Conservation (phyloP, 2,113 vertebrate genomes). For the Phoxinus phoxinus region DNA sequence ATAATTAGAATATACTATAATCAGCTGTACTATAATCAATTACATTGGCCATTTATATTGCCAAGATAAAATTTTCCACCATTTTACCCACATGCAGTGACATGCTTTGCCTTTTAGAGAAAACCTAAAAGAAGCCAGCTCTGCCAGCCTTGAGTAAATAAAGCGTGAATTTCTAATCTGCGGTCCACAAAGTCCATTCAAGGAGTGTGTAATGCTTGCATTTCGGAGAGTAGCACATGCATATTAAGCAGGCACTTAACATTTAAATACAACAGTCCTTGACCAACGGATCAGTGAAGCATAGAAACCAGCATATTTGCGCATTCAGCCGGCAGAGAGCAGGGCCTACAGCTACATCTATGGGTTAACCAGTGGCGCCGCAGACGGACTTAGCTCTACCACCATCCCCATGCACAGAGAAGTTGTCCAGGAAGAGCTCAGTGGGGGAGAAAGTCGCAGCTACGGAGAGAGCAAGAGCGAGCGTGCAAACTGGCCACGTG, state of each 20-base stretch:
- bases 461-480: slow-evolving; percentile 22
- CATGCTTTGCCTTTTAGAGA: slow-evolving; percentile 20
- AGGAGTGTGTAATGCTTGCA: slow-evolving; percentile 24
- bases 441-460: neutral
- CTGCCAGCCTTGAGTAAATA: slow-evolving; percentile 5
- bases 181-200: neutral
- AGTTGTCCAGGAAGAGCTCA: slow-evolving; percentile 64
- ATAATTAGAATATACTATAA: neutral
- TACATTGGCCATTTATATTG: neutral
- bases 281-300: slow-evolving; percentile 3
- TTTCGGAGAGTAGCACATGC: slow-evolving; percentile 29
- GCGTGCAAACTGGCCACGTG: slow-evolving; percentile 8
- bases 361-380: neutral
- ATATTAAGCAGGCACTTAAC: slow-evolving; percentile 47
- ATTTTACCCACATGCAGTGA: neutral
- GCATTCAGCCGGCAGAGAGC: slow-evolving; percentile 28
- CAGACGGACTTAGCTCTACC: slow-evolving; percentile 79
- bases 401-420: slow-evolving; percentile 79
- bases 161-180: slow-evolving; percentile 7
- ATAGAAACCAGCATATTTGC: slow-evolving; percentile 17
- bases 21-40: neutral
- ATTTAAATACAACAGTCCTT: slow-evolving; percentile 40
- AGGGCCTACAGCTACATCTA: slow-evolving; percentile 44
- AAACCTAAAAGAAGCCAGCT: neutral
- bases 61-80: neutral